Percentiles rank a stretch among this genome's conserved stretches.
phyloP scores from a whole-genome alignment of 1,140 invertebrate genomes.

The Apocrypta bakeri region DNA sequence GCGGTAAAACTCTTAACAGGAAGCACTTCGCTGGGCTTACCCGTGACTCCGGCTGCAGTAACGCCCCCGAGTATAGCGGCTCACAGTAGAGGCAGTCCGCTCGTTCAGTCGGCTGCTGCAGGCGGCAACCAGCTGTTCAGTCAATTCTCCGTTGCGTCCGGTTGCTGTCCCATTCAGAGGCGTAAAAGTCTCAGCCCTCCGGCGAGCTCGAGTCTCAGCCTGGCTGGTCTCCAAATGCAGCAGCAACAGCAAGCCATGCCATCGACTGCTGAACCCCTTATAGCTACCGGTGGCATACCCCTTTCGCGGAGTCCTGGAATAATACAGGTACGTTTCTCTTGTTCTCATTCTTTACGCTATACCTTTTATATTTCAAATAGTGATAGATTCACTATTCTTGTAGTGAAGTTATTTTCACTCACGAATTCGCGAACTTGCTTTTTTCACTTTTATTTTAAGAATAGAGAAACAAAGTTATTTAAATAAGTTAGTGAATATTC shows the following conservation, averaged over 20 bases:
- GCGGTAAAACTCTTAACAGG: not conserved
- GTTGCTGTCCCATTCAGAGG: constrained; percentile 26
- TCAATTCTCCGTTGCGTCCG: constrained; percentile 15
- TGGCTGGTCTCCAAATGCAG: not conserved
- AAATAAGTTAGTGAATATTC: too few relatives aligned
- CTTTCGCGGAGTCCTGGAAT: constrained; percentile 40
- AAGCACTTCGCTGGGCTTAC: not conserved
- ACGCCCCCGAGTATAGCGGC: not conserved
- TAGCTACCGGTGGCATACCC: not conserved
- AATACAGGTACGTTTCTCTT: not conserved
- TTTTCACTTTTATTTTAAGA: too few relatives aligned
- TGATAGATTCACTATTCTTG: too few relatives aligned
- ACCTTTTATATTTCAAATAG: too few relatives aligned
- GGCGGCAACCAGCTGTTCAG: not conserved
- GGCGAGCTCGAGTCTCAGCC: not conserved
- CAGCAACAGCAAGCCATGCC: not conserved
- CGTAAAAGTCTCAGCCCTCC: constrained; percentile 44
- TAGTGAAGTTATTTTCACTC: too few relatives aligned
- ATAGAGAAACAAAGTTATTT: too few relatives aligned
- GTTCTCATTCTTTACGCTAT: not conserved
- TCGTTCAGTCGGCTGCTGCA: not conserved
- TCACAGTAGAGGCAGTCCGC: not conserved
- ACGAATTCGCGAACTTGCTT: too few relatives aligned
- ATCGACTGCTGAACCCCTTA: not conserved
- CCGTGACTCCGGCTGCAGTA: not conserved